Evolutionary conservation across 2,888 invertebrate species (phyloP), one percentile per base, ranked within the genome.

Genomic region (Perizoma flavofasciatum): DNA sequence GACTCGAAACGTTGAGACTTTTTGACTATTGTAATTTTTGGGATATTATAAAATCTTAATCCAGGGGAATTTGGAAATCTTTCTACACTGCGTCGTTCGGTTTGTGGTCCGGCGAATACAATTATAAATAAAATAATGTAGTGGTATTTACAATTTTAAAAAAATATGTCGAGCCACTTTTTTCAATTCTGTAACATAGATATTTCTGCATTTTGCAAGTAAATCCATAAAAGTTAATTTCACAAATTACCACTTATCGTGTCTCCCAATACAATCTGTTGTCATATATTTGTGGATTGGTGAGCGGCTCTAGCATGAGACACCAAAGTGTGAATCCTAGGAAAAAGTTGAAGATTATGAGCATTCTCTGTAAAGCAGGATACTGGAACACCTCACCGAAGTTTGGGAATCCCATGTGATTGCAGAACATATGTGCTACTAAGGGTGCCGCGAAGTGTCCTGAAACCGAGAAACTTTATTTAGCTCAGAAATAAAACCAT

Each of bases 331-430:
- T 78, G 4, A 98, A 93, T 6, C 98, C 98, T 5, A 95, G 70
- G 4, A 97, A 81, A 82, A 96, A 98, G 57, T 95, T 92, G 46
- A 87, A 83, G 34, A 95, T 89, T 3, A 97, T 93, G 33, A 95
- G 81, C 9, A 93, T 82, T 68, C 96, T 93, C 70, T 95, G 93
- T 5, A 80, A 39, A 0, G 82, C 77, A 4, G 86, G 86, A 63
- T 85, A 92, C 37, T 85, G 82, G 0, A 68, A 62, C 5, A 92
- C 81, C 66, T 89, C 97, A 4, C 93, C 92, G 67, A 98, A 93
- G 82, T 98, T 97, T 0, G 98, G 98, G 78, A 98, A 96, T 6
- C 98, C 98, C 97, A 99, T 98, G 85, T 97, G 97, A 86, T 99
- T 99, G 87, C 99, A 99, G 85, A 98, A 98, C 39, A 97, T 96